phyloP scores from a whole-genome alignment of 2,797 vertebrate genomes.

The Uromys caudimaculatus region DNA sequence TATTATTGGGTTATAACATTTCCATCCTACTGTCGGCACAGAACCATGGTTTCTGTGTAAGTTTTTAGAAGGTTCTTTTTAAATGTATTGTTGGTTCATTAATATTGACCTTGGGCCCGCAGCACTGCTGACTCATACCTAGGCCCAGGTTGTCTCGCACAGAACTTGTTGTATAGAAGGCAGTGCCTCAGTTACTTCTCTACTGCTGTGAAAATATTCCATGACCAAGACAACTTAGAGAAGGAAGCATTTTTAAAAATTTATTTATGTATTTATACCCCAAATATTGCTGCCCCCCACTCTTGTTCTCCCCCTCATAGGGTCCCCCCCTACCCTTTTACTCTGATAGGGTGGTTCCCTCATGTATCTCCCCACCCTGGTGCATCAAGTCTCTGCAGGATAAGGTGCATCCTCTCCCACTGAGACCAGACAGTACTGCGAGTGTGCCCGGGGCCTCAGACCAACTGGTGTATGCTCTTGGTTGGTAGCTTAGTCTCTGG shows the following conservation, averaged over 20 bases:
- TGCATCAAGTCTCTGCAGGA: not conserved
- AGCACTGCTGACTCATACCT: not conserved
- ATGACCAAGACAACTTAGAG: not conserved
- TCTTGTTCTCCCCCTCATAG: not conserved
- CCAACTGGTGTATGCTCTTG: not conserved
- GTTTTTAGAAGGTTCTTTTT: not conserved
- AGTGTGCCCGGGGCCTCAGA: not conserved
- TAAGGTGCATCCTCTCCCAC: not conserved
- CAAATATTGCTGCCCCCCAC: not conserved
- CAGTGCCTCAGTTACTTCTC: not conserved
- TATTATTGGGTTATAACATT: not conserved
- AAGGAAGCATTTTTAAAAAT: not conserved
- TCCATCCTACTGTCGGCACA: not conserved
- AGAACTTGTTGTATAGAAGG: not conserved
- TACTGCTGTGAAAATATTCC: not conserved
- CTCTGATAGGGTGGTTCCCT: not conserved
- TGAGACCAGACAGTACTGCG: not conserved
- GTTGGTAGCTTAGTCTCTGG: not conserved
- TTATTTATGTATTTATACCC: not conserved
- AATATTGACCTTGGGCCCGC: not conserved
- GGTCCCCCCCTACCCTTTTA: not conserved
- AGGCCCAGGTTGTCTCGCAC: not conserved
- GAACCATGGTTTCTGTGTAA: not conserved
- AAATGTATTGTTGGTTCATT: not conserved
- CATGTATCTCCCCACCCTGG: not conserved